phyloP scores from a whole-genome alignment of 1,140 invertebrate genomes.

The Mizuhopecten yessoensis region DNA sequence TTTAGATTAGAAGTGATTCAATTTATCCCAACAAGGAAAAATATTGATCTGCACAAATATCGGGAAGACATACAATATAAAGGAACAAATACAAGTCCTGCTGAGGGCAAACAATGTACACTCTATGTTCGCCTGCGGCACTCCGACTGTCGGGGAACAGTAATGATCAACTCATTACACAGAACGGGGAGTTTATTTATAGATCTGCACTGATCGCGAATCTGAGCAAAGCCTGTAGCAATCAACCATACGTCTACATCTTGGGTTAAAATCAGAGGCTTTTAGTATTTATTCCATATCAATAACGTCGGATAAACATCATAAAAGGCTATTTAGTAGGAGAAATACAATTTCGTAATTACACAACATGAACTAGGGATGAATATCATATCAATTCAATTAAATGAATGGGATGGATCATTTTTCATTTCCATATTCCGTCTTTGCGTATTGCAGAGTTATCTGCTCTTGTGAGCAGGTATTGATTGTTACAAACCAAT shows the following conservation, averaged over 20 bases:
- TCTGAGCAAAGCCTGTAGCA: background rate
- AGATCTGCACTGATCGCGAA: background rate
- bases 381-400: background rate
- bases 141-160: background rate
- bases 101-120: background rate
- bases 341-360: background rate
- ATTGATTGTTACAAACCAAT: no score
- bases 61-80: constrained; percentile 2
- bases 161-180: constrained; percentile 9
- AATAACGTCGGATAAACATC: background rate
- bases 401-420: background rate
- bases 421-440: no score
- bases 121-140: background rate
- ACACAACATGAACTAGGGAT: background rate
- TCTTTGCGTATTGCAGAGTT: no score
- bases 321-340: background rate
- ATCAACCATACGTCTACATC: background rate
- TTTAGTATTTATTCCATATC: background rate
- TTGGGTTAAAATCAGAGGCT: background rate
- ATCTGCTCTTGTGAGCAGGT: no score
- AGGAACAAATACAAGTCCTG: background rate
- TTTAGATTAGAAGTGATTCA: constrained; percentile 8
- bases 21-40: background rate
- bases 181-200: background rate
- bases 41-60: constrained; percentile 1